These are phyloP conservation scores for Parthenolecanium corni DNA, from an alignment of 2,888 invertebrate genomes.

Conservation along the genomic window DNA sequence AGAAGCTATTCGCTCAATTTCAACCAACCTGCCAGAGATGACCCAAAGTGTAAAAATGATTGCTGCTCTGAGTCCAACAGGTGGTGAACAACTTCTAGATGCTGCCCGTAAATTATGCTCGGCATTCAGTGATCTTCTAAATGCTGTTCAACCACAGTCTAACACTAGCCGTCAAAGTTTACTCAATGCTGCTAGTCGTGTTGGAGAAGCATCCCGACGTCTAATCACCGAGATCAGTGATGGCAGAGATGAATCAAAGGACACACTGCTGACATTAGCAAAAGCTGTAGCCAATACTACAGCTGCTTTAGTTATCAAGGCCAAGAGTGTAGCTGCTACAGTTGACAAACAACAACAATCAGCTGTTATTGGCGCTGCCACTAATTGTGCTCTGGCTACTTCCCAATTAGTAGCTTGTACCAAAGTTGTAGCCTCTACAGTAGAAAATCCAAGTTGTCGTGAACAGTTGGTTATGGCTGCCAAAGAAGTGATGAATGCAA, in stretches of 20 bases:
- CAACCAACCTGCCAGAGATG: slow-evolving; percentile 91
- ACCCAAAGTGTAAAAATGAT: slow-evolving; percentile 89
- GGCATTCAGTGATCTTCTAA: slow-evolving; percentile 88
- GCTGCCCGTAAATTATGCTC: slow-evolving; percentile 84
- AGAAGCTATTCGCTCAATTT: slow-evolving; percentile 93
- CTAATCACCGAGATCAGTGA: slow-evolving; percentile 86
- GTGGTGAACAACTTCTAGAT: slow-evolving; percentile 76
- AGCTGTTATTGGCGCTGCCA: slow-evolving; percentile 86
- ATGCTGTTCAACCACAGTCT: slow-evolving; percentile 61
- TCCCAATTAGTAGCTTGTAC: slow-evolving; percentile 96
- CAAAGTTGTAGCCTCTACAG: slow-evolving; percentile 78
- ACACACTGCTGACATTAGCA: slow-evolving; percentile 82
- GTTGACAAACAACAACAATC: slow-evolving; percentile 73
- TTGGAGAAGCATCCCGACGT: slow-evolving; percentile 92
- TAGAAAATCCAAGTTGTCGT: slow-evolving; percentile 70
- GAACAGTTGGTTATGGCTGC: slow-evolving; percentile 87
- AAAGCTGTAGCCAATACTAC: slow-evolving; percentile 98
- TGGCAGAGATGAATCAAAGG: slow-evolving; percentile 72
- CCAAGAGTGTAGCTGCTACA: slow-evolving; percentile 89
- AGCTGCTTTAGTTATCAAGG: slow-evolving; percentile 87
- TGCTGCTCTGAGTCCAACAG: slow-evolving; percentile 85
- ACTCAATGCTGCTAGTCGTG: slow-evolving; percentile 86
- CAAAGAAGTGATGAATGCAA: slow-evolving; percentile 81
- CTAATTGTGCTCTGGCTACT: slow-evolving; percentile 89
- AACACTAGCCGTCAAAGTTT: slow-evolving; percentile 59